A percentile compares a stretch with the other conserved stretches of the same genome.
Conservation (phyloP, 2,113 vertebrate species). For the Protomyctophum bolini region DNA sequence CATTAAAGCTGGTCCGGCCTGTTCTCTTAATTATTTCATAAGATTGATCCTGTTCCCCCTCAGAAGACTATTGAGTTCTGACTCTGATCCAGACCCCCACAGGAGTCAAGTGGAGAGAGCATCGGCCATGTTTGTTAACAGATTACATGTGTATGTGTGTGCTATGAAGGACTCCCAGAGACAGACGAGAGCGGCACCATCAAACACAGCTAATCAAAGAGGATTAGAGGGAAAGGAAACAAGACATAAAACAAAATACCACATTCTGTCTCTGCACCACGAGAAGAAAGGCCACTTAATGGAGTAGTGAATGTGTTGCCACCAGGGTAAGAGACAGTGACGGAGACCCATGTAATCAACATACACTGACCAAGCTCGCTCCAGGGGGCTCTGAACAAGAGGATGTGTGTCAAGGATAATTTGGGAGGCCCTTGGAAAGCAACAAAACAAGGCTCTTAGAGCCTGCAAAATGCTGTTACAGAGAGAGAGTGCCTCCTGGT, state of each 20-base stretch:
- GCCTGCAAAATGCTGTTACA: slow-evolving; percentile 76
- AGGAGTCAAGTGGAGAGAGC: slow-evolving; percentile 65
- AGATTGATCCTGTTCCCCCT: slow-evolving; percentile 70
- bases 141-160: slow-evolving; percentile 68
- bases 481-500: slow-evolving; percentile 84
- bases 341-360: slow-evolving; percentile 67
- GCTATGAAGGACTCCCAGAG: slow-evolving; percentile 68
- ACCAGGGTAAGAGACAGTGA: slow-evolving; percentile 76
- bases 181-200: slow-evolving; percentile 39
- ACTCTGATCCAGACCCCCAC: slow-evolving; percentile 61
- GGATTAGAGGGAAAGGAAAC: slow-evolving; percentile 39
- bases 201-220: slow-evolving; percentile 58
- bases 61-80: slow-evolving; percentile 66
- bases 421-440: slow-evolving; percentile 90
- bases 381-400: slow-evolving; percentile 80
- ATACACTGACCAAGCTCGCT: slow-evolving; percentile 64
- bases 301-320: slow-evolving; percentile 51
- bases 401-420: slow-evolving; percentile 96
- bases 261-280: slow-evolving; percentile 38
- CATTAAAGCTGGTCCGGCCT: slow-evolving; percentile 58
- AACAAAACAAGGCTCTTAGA: slow-evolving; percentile 94
- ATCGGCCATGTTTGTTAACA: slow-evolving; percentile 87
- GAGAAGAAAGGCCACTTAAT: slow-evolving; percentile 46
- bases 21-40: slow-evolving; percentile 72
- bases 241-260: slow-evolving; percentile 45